These are phyloP conservation scores for Phortica variegata DNA, from an alignment of 1,140 invertebrate genomes.

Conservation along the genomic window DNA sequence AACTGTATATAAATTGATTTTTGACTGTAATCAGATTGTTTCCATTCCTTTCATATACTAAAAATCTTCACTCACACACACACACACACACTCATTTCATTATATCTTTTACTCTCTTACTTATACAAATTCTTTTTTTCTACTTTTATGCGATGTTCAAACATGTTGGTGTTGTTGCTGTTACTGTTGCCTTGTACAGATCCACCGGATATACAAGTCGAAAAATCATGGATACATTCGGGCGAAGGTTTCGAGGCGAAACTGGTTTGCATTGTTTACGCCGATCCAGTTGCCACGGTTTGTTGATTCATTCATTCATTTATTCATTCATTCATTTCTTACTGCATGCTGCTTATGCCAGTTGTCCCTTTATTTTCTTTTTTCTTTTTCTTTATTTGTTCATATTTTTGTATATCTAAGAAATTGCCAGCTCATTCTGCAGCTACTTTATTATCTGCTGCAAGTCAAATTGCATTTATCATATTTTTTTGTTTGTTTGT, in stretches of 20 bases:
- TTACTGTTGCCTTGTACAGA: conserved; percentile 40
- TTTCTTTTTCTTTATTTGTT: neutral
- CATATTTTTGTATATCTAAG: neutral
- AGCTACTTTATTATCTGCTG: too few relatives aligned
- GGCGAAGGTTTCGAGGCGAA: conserved; percentile 73
- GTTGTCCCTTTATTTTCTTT: too few relatives aligned
- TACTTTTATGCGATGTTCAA: neutral
- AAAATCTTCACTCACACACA: too few relatives aligned
- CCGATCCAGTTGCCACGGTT: conserved; percentile 72
- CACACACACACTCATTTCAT: too few relatives aligned
- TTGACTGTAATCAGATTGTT: conserved; percentile 37
- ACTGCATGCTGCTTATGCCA: neutral
- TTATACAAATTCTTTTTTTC: conserved; percentile 6
- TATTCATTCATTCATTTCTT: conserved; percentile 20
- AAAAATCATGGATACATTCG: conserved; percentile 72
- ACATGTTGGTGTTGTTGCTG: conserved; percentile 9
- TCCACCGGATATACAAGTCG: conserved; percentile 70
- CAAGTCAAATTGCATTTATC: too few relatives aligned
- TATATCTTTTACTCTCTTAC: conserved; percentile 4
- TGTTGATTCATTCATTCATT: conserved; percentile 27
- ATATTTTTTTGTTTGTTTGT: too few relatives aligned
- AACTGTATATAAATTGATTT: conserved; percentile 37
- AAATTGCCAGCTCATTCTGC: too few relatives aligned
- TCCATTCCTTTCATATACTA: conserved; percentile 24
- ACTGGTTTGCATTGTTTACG: conserved; percentile 71